Evolutionary conservation across 2,888 invertebrate genomes (phyloP), one percentile per base, ranked within the genome.

Genomic region (Folsomia manolachei): DNA sequence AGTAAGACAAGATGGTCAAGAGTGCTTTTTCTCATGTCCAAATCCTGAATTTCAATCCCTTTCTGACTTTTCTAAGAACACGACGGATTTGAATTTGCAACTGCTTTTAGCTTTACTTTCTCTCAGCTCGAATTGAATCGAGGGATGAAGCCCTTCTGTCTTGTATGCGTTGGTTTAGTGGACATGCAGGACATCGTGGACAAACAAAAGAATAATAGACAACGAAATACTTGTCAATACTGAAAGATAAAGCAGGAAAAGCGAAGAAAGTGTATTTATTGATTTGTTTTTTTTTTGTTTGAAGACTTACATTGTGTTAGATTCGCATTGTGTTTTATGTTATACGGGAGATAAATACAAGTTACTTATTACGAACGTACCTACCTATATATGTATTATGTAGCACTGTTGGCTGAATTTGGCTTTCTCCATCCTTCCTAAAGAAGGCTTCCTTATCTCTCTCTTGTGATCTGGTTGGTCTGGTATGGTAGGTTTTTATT

Each of bases 261-360:
- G 19, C 18, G 7, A 19, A 56, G 21, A 21, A n/a, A 56, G 21
- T 14, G 56, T 51, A 19, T 7, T 7, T 56, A 56, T 56, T 56
- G 56, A 56, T 56, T 56, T n/a, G 56, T 56, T 56, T 56, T 56
- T 39, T 39, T 4, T 39, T 39, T 39, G 39, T 39, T 39, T 39
- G 39, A 39, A 14, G 39, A 39, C 7, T 39, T 14, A 14, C 39
- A 39, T 9, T 39, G 39, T 39, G 39, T 14, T 39, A 14, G 14
- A 39, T n/a, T n/a, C n/a, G n/a, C 39, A 39, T 39, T 39, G 39
- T 39, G 39, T 39, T 9, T 9, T 39, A 39, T 14, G 14, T 39
- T 14, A 39, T 39, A 39, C 39, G 14, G n/a, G 14, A 39, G 4
- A 39, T 14, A 14, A 39, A 39, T 39, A 14, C 39, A 14, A 39